Base-by-base conservation (phyloP, 2,888 invertebrate species). In the Amorpha juglandis region DNA sequence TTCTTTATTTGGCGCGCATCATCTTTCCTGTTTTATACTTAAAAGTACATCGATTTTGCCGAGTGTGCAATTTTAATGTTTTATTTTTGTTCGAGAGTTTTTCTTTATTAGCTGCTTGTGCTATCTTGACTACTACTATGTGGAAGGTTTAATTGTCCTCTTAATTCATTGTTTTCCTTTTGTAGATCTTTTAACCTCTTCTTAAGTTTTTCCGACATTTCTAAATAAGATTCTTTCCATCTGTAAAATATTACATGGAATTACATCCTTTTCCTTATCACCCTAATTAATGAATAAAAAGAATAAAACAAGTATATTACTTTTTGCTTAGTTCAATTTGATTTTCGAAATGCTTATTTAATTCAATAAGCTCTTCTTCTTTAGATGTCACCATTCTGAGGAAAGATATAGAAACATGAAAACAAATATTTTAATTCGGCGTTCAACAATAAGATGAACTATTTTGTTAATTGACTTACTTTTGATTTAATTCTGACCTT, bases 161-260 rank as follows among this genome's bases (percentile, higher is more conserved):
- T 93, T 58, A 96, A 79, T 19, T 87, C 83, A 3, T 86, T 87
- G 68, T 95, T 94, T 80, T 95, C 95, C 52, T 85, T 89, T 66
- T 94, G 91, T 35, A 96, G 81, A 62, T 93, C 91, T 68, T 93
- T 87, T 33, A 95, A 86, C 76, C 94, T 93, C 27, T 85, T 89
- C 82, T 96, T 95, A 65, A 96, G 92, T 81, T 94, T 95, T 0
- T 89, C 87, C 0, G 95, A 94, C 75, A 96, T 92, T 62, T 95
- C 94, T 66, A 95, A 87, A 38, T 95, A 93, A n/a, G 95, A 95
- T 45, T 91, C 90, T 77, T 95, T 95, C 95, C 96, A 96, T 69
- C 95, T 95, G 78, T 66, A 87, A 84, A 65, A 64, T 48, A 64
- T 16, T 14, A 62, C 50, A 48, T 51, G 12, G 7, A 50, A 58